Conservation (phyloP, 2,797 vertebrate genomes). For the Picus viridis region DNA sequence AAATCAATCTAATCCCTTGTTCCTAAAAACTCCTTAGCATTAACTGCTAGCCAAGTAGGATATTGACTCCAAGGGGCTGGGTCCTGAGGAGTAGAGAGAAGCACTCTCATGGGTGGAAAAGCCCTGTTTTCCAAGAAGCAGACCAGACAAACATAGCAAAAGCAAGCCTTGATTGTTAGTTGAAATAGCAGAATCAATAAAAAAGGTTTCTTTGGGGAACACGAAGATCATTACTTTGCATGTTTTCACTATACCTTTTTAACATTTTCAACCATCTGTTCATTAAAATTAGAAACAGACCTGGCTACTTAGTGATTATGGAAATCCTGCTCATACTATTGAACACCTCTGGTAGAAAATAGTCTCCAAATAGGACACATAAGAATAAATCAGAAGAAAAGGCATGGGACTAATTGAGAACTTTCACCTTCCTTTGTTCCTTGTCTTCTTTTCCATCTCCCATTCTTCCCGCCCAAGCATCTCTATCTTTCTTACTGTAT, state of each 20-base stretch:
- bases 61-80: background rate
- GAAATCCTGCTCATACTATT: background rate
- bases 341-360: background rate
- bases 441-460: background rate
- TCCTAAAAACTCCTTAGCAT: background rate
- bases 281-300: background rate
- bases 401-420: background rate
- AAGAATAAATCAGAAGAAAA: background rate
- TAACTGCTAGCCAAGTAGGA: background rate
- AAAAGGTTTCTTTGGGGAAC: background rate
- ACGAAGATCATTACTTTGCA: background rate
- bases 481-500: background rate
- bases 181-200: background rate
- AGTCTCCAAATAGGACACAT: background rate
- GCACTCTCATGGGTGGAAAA: background rate
- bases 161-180: background rate
- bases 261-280: background rate
- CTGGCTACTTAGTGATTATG: background rate
- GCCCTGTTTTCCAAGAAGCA: background rate
- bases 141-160: background rate
- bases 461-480: fast-evolving
- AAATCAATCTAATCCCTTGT: background rate
- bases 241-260: background rate
- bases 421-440: background rate
- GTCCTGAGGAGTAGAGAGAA: background rate